Conservation (phyloP, 2,797 vertebrate species). For the Geotrypetes seraphini region DNA sequence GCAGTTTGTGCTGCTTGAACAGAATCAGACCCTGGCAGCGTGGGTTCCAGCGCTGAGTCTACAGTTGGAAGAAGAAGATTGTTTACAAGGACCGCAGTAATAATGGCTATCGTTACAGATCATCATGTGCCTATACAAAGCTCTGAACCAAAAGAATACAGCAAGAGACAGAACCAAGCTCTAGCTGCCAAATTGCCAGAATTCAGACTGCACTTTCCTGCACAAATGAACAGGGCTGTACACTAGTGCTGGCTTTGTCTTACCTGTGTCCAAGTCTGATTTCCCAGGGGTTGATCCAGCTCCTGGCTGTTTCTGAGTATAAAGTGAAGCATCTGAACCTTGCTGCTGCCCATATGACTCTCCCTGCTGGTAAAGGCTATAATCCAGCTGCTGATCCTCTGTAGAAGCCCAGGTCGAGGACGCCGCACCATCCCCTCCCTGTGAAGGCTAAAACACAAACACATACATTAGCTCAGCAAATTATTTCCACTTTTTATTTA, state of each 20-base stretch:
- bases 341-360: slow-evolving; percentile 49
- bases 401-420: slow-evolving; percentile 41
- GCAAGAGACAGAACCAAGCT: no score
- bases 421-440: slow-evolving; percentile 46
- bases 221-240: no score
- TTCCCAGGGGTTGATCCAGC: slow-evolving; percentile 2
- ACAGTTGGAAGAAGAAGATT: no score
- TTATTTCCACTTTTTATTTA: no score
- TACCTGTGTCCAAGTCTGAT: slow-evolving; percentile 28
- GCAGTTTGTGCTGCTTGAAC: slow-evolving; percentile 31
- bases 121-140: no score
- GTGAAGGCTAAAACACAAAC: slow-evolving; percentile 58
- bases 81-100: not conserved
- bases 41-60: slow-evolving; percentile 41
- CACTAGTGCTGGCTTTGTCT: no score
- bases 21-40: slow-evolving; percentile 37
- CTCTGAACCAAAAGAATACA: no score
- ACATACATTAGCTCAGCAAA: no score
- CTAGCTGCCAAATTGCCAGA: no score
- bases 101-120: not conserved
- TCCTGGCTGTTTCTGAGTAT: slow-evolving; percentile 27
- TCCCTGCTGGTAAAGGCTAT: slow-evolving; percentile 72
- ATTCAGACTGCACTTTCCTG: no score
- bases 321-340: slow-evolving; percentile 22
- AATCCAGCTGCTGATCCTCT: slow-evolving; percentile 49